Conservation (phyloP, 1,140 invertebrate genomes). For the Pseudomyrmex dendroicus region DNA sequence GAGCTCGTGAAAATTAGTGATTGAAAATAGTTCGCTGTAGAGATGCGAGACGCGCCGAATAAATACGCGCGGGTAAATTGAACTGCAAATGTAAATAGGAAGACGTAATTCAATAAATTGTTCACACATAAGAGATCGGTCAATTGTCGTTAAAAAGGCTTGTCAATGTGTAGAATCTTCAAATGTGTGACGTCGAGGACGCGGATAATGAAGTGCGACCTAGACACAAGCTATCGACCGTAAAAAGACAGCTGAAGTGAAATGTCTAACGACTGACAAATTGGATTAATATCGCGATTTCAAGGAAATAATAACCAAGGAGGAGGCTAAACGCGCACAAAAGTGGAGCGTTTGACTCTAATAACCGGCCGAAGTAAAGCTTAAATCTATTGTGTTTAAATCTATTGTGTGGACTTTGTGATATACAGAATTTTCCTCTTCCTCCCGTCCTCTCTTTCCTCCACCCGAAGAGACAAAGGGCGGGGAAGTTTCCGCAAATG, state of each 20-base stretch:
- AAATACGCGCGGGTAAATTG: too few species aligned
- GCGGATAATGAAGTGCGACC: background rate
- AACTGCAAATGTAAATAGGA: too few species aligned
- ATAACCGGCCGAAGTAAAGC: slow-evolving; percentile 38
- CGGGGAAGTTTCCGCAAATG: slow-evolving; percentile 36
- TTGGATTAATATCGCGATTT: slow-evolving; percentile 38
- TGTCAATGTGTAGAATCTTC: too few species aligned
- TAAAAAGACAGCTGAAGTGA: background rate
- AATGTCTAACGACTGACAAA: slow-evolving; percentile 36
- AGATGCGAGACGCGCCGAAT: too few species aligned
- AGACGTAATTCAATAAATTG: too few species aligned
- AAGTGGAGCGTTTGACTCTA: slow-evolving; percentile 34
- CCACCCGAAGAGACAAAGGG: background rate
- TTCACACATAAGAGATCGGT: too few species aligned
- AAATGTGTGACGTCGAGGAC: background rate
- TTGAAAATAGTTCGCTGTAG: slow-evolving; percentile 15
- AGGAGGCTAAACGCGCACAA: slow-evolving; percentile 8
- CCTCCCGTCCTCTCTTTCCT: too few species aligned
- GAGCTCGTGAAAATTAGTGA: slow-evolving; percentile 13
- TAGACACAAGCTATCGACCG: slow-evolving; percentile 4
- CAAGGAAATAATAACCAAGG: slow-evolving; percentile 23
- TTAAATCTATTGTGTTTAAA: background rate
- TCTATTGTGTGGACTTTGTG: slow-evolving; percentile 4
- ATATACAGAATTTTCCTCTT: background rate
- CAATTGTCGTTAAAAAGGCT: too few species aligned